Evolutionary conservation across 2,113 vertebrate species (phyloP).

Genomic region (Forbesichthys papilliferus): DNA sequence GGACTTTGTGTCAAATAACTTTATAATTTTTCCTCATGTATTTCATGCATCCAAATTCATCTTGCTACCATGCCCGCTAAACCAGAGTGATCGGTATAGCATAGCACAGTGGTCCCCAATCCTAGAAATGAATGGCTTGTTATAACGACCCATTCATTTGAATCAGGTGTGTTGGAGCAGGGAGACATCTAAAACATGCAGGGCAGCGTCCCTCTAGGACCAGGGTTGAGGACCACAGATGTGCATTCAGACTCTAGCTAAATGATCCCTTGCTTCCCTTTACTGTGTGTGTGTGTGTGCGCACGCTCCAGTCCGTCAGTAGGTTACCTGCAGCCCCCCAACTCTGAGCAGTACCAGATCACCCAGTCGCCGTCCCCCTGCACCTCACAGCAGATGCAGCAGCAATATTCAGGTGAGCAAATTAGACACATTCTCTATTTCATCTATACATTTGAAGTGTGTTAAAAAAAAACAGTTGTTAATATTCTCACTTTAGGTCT

Average conservation of each 20-base stretch:
- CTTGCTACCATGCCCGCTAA: not conserved
- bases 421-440: not conserved
- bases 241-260: not conserved
- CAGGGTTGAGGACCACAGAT: too few relatives aligned
- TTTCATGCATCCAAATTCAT: not conserved
- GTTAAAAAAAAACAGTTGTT: too few relatives aligned
- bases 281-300: conserved; percentile 36
- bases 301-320: conserved; percentile 84
- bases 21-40: too few relatives aligned
- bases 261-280: not conserved
- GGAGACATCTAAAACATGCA: too few relatives aligned
- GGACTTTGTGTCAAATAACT: not conserved
- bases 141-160: too few relatives aligned
- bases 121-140: too few relatives aligned
- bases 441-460: not conserved
- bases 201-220: too few relatives aligned
- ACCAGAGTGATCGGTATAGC: too few relatives aligned
- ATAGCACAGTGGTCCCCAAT: too few relatives aligned
- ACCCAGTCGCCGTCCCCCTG: conserved; percentile 93
- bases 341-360: conserved; percentile 95
- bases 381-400: conserved; percentile 93
- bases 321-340: conserved; percentile 92
- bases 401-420: conserved; percentile 95
- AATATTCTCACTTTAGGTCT: too few relatives aligned
- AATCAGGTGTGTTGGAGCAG: too few relatives aligned